Percentiles rank a stretch among this genome's conserved stretches.
phyloP scores from a whole-genome alignment of 2,113 vertebrate species.

The Cyanoderma ruficeps region DNA sequence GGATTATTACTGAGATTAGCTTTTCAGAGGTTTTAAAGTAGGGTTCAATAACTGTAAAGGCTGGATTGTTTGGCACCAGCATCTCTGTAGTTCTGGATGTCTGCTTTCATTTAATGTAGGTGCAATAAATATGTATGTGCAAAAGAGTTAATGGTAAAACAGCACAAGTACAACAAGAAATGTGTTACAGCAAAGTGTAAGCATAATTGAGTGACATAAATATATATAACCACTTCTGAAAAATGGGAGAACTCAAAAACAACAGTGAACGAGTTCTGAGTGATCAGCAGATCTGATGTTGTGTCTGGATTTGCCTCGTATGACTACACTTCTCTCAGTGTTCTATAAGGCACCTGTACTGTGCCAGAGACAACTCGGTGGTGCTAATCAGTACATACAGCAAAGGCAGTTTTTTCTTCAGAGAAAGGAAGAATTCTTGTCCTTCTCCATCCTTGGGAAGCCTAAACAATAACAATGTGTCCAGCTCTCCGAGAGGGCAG shows the following conservation, averaged over 20 bases:
- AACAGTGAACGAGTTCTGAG: neutral
- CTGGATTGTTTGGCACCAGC: neutral
- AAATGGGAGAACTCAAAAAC: neutral
- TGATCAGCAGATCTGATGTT: neutral
- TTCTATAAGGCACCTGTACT: neutral
- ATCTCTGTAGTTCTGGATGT: neutral
- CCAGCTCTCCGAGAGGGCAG: neutral
- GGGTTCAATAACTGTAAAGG: neutral
- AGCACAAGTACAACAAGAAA: neutral
- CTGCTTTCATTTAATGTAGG: conserved; percentile 5
- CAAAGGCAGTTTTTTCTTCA: neutral
- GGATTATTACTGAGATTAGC: neutral
- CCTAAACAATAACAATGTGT: neutral
- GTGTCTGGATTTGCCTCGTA: neutral
- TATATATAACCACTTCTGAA: neutral
- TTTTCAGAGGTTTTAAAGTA: conserved; percentile 19
- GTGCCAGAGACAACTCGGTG: neutral
- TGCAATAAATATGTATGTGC: neutral
- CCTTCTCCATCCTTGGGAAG: neutral
- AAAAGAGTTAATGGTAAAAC: neutral
- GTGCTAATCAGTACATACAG: fast-evolving
- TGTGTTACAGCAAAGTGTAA: neutral
- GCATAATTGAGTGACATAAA: neutral
- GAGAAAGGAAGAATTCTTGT: neutral
- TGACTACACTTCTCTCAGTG: neutral